A percentile compares a stretch with the other conserved stretches of the same genome.
phyloP scores from a whole-genome alignment of 2,113 vertebrate species.

The Ivindomyrus marchei region DNA sequence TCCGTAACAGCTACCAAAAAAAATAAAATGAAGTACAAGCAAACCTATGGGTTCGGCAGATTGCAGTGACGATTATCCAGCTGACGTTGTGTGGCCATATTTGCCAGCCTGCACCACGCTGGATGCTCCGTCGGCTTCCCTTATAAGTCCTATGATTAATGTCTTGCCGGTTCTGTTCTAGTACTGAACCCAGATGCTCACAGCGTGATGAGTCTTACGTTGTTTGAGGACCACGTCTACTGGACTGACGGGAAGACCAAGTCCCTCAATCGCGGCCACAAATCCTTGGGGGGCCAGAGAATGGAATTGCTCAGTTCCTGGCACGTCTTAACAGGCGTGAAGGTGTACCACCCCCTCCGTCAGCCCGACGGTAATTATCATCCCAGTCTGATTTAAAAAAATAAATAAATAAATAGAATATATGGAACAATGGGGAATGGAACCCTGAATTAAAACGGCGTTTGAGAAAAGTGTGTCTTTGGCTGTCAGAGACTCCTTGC shows the following conservation, averaged over 20 bases:
- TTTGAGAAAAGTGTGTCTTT: not conserved
- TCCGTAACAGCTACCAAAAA: slow-evolving; percentile 12
- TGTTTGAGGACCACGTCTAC: slow-evolving; percentile 98
- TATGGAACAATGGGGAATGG: not conserved
- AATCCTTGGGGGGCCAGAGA: slow-evolving; percentile 81
- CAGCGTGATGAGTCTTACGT: slow-evolving; percentile 87
- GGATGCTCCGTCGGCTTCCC: slow-evolving; percentile 53
- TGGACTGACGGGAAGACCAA: slow-evolving; percentile 98
- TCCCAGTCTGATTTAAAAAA: not conserved
- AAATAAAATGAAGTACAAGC: not conserved
- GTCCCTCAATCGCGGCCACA: slow-evolving; percentile 88
- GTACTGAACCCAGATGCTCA: slow-evolving; percentile 89
- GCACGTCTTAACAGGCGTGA: slow-evolving; percentile 95
- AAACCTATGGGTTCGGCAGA: slow-evolving; percentile 34
- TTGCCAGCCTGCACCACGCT: slow-evolving; percentile 44
- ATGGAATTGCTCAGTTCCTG: slow-evolving; percentile 89
- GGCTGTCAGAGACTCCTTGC: not conserved
- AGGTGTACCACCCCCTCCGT: slow-evolving; percentile 91
- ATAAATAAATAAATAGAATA: not conserved
- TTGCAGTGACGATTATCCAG: slow-evolving; percentile 53
- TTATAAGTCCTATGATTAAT: slow-evolving; percentile 54
- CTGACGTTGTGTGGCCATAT: slow-evolving; percentile 41
- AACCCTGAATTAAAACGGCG: not conserved
- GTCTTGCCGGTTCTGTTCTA: slow-evolving; percentile 59
- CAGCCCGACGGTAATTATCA: slow-evolving; percentile 88